phyloP scores from a whole-genome alignment of 2,113 vertebrate species.

The Syrmaticus mikado region DNA sequence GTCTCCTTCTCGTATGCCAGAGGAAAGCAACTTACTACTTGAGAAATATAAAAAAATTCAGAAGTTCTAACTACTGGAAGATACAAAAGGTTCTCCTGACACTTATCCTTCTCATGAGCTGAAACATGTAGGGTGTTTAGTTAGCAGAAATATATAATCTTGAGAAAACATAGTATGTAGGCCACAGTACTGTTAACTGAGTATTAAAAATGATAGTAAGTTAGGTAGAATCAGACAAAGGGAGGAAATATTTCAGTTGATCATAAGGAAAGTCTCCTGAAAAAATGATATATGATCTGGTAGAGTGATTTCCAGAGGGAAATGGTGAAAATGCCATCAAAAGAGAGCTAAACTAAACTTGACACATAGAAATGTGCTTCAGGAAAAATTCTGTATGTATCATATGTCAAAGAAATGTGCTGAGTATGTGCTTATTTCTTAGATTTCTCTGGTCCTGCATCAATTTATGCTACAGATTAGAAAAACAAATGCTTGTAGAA shows the following conservation, averaged over 20 bases:
- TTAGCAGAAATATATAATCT: not conserved
- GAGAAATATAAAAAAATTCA: not conserved
- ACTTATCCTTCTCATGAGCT: not conserved
- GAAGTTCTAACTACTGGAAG: not conserved
- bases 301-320: conserved; percentile 11
- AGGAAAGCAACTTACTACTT: not conserved
- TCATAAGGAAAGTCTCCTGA: not conserved
- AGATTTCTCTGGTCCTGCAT: not conserved
- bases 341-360: not conserved
- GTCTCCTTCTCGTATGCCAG: not conserved
- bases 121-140: not conserved
- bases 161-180: not conserved
- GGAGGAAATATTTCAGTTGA: not conserved
- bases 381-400: not conserved
- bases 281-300: not conserved
- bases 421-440: not conserved
- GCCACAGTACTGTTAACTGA: not conserved
- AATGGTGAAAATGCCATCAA: conserved; percentile 1
- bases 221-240: not conserved
- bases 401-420: conserved; percentile 32
- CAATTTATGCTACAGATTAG: not conserved
- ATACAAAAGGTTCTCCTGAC: not conserved
- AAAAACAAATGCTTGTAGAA: not conserved
- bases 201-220: not conserved
- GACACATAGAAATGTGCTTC: conserved; percentile 29